phyloP scores from a whole-genome alignment of 2,888 invertebrate genomes.

The Furcula furcula region DNA sequence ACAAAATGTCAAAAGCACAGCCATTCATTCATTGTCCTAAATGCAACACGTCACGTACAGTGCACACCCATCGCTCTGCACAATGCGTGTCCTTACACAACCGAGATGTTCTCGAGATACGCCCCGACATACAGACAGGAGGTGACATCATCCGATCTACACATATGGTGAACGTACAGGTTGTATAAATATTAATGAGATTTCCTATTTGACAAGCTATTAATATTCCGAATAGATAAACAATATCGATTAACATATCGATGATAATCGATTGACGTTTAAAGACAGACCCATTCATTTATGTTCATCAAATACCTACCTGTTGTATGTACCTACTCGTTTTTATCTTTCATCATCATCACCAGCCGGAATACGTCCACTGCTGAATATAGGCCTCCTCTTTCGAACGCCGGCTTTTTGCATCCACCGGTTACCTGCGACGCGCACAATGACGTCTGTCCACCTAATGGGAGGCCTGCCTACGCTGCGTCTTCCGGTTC shows the following conservation, averaged over 20 bases:
- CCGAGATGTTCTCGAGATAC: conserved; percentile 13
- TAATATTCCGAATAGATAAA: conserved; percentile 10
- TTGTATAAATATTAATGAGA: conserved; percentile 12
- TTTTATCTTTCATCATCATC: no score
- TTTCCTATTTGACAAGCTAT: conserved; percentile 1
- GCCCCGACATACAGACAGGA: conserved; percentile 5
- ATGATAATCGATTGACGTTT: neutral
- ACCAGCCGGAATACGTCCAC: no score
- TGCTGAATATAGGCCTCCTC: no score
- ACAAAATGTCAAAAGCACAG: neutral
- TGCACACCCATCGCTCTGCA: neutral
- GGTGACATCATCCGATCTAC: conserved; percentile 17
- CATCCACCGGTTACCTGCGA: no score
- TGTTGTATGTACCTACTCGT: no score
- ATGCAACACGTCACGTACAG: neutral
- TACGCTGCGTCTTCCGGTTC: no score
- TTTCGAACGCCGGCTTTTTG: no score
- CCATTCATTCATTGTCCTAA: neutral
- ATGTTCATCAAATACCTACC: no score
- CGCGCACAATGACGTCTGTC: no score
- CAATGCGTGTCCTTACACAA: conserved; percentile 8
- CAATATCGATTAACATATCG: conserved; percentile 5
- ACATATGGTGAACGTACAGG: conserved; percentile 5
- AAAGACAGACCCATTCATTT: neutral
- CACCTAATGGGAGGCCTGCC: no score